Evolutionary conservation across 1,140 invertebrate species (phyloP), one percentile per base, ranked within the genome.

Genomic region (Metopolophium dirhodum): DNA sequence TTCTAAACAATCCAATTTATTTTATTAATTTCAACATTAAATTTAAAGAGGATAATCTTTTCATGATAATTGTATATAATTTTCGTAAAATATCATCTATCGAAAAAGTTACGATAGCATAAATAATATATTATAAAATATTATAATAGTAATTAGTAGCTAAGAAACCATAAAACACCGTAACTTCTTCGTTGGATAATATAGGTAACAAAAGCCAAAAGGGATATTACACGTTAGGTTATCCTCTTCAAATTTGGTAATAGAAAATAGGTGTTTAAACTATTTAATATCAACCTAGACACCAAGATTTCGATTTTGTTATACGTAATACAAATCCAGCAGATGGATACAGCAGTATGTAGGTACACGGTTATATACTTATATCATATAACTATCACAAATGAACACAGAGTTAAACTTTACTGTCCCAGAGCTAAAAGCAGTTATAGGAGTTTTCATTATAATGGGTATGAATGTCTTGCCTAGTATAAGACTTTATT

Each of bases 401-500:
- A 23, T 90, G 51, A 90, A 93, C 30, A 90, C 41, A n/a, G 20
- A 68, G n/a, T 87, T 94, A 87, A 88, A 94, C 68, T 90, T 94
- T 89, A 93, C 30, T n/a, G 37, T 57, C 18, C 54, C 61, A 77
- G 94, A 94, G 54, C 88, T 94, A 26, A 35, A 90, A 49, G 88
- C 93, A 47, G 94, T 94, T 26, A 87, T 94, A 90, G 94, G 94
- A 22, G 93, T 94, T 37, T 47, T 94, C 22, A 94, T 94, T 37
- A 94, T 94, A 47, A 94, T 94, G 93, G 93, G 93, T 49, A 93
- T 94, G 54, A 91, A 94, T 92, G 37, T 35, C 45, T 91, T 94
- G n/a, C 93, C 91, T 57, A 89, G 54, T 89, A 90, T 94, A n/a
- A 77, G 77, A 83, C 30, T 85, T 30, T 94, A 90, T 82, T 94